A percentile compares a stretch with the other conserved stretches of the same genome.
Evolutionary conservation across 2,797 vertebrate genomes (phyloP).

Genomic region (Muraenolepis orangiensis): DNA sequence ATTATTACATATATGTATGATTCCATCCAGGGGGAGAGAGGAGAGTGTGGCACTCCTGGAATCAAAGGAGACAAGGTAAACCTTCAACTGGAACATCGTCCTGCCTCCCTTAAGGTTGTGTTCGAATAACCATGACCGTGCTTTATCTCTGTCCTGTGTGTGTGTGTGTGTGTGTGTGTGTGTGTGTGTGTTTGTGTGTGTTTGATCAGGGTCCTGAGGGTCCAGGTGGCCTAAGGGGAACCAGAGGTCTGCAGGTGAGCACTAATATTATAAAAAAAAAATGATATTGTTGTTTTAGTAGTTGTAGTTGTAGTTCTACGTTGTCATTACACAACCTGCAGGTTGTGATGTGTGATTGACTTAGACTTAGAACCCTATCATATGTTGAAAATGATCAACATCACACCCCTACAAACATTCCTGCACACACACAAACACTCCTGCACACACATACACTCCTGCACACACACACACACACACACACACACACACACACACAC

Average conservation of each 20-base stretch:
- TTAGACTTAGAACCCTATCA: not conserved
- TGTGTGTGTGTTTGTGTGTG: conserved; percentile 10
- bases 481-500: no score
- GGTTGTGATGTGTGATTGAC: not conserved
- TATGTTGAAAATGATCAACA: not conserved
- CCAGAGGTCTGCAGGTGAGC: conserved; percentile 82
- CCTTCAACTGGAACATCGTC: not conserved
- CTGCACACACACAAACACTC: not conserved
- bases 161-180: not conserved
- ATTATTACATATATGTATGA: not conserved
- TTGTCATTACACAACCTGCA: not conserved
- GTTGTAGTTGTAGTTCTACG: not conserved
- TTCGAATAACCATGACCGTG: conserved; percentile 11
- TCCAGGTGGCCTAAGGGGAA: conserved; percentile 76
- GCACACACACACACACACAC: no score
- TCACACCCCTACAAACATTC: not conserved
- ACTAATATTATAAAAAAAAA: no score
- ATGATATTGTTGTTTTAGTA: not conserved
- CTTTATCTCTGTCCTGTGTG: not conserved
- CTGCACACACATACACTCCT: not conserved
- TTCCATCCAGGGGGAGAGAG: conserved; percentile 80
- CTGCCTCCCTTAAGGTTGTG: not conserved
- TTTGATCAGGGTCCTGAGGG: conserved; percentile 84
- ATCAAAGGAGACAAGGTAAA: conserved; percentile 88
- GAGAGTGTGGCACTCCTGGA: conserved; percentile 88